Evolutionary conservation across 1,140 invertebrate species (phyloP), one percentile per base, ranked within the genome.

Genomic region (Hylaeus anthracinus): DNA sequence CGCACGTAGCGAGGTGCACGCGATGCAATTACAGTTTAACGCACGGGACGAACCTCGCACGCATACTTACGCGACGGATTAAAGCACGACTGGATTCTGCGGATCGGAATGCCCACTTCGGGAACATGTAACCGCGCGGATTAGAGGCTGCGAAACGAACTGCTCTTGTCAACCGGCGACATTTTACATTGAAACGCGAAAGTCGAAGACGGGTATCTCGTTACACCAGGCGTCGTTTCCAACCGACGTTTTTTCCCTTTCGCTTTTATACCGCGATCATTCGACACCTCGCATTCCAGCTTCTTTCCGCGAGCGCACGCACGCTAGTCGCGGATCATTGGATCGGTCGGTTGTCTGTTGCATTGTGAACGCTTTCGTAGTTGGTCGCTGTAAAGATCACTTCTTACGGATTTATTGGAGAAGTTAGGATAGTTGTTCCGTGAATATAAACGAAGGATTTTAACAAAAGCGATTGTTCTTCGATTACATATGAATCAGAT

Each of bases 1-100:
- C 55, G 48, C 14, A 56, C 41, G 3, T 51, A 9, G 58, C 45
- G 14, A 37, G 60, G 45, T 76, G 64, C 73, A 76, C 73, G 73
- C 73, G 64, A 76, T 67, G 73, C 73, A 76, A 76, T 76, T 76
- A 67, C 73, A 43, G 39, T 66, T 76, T 66, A 76, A 76, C 73
- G 51, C 63, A 43, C 72, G 39, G 15, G 41, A 26, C 39, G 61
- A 74, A 26, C 26, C 26, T 75, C 73, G 63, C 48, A 66, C 73
- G 73, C 64, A 67, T 26, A 67, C 53, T 41, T n/a, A 41, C 9
- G 9, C 51, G 1, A 1, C n/a, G 73, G 64, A 67, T 76, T 76
- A 76, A 76, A 76, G 14, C 64, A 39, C 63, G 73, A 5, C 51
- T 56, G 61, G 5, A 75, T 56, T 65, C 61, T 53, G 55, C 15